Percentiles rank a stretch among this genome's conserved stretches.
Evolutionary conservation across 92 coral and sea anemone genomes (phyloP).

Genomic region (Phymanthus crucifer): DNA sequence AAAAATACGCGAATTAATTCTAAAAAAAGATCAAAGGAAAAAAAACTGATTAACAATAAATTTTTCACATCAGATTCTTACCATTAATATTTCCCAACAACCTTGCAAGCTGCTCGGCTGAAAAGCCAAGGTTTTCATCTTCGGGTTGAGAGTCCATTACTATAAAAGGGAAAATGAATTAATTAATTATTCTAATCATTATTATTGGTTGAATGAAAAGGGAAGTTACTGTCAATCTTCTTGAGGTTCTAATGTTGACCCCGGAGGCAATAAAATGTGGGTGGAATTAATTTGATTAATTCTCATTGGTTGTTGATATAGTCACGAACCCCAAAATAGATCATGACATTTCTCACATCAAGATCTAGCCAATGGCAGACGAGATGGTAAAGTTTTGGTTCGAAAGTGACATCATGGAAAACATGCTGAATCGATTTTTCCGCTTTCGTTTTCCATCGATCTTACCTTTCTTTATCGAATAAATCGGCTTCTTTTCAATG

Average conservation of each 20-base stretch:
- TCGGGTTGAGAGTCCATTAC: neutral
- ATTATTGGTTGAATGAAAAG: neutral
- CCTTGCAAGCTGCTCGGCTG: neutral
- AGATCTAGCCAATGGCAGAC: neutral
- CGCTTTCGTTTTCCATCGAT: conserved; percentile 25
- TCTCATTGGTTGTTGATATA: neutral
- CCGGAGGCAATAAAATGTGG: neutral
- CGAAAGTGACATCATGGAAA: conserved; percentile 5
- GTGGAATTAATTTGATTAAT: neutral
- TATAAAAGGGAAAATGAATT: neutral
- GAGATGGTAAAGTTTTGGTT: neutral
- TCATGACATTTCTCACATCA: neutral
- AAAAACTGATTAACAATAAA: neutral
- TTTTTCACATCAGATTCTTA: neutral
- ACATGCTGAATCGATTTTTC: conserved; percentile 19
- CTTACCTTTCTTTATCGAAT: conserved; percentile 11
- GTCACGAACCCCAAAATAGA: conserved; percentile 2
- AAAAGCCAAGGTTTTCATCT: conserved; percentile 2
- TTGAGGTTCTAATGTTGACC: neutral
- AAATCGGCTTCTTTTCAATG: neutral
- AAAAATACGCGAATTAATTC: neutral
- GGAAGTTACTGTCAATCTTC: conserved; percentile 24
- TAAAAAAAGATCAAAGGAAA: neutral
- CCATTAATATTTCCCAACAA: neutral
- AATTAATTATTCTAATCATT: neutral